Base-by-base conservation (phyloP, 2,113 vertebrate genomes). In the Pseudopodoces humilis region DNA sequence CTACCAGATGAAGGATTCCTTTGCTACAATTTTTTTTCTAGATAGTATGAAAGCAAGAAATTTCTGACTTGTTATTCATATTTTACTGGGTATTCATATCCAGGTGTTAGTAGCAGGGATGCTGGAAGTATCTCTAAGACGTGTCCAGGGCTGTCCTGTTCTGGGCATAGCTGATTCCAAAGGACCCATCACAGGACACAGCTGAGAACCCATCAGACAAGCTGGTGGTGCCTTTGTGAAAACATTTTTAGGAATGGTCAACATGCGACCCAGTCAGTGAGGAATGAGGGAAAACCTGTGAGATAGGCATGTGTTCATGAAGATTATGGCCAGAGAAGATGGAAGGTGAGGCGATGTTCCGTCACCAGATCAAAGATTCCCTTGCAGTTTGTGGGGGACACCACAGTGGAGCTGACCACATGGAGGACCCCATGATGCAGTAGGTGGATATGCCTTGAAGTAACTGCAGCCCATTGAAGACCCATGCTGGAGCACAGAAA, bases 301-400 rank as follows among this genome's bases (percentile, higher is more conserved):
- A 74, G 27, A 80, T 17, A 28, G 2, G 1, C 21, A 39, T 39
- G 24, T 44, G 12, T 6, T 31, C 1, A 2, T 1, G 2, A 63
- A n/a, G n/a, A 41, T 8, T 30, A 24, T 3, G 2, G 17, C 31
- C 39, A 78, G 56, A 86, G 56, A 83, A 59, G 22, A 33, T 6
- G 5, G 37, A 81, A 20, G 2, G 14, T 24, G 19, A 72, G 11
- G 9, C 27, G 2, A 2, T 88, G 21, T 33, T 85, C 11, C 37
- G 67, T 12, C 4, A 11, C 2, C 44, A 59, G 28, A 50, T 11
- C 11, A 64, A 62, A 47, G 35, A 46, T 50, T 37, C 5, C 25
- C 15, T 14, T 72, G 12, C 28, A 71, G 13, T 46, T n/a, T 28
- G 7, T 53, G 22, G 13, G 83, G 16, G 9, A 53, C 33, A 35